phyloP scores from a whole-genome alignment of 2,113 vertebrate species.

The Mormyrus lacerda region DNA sequence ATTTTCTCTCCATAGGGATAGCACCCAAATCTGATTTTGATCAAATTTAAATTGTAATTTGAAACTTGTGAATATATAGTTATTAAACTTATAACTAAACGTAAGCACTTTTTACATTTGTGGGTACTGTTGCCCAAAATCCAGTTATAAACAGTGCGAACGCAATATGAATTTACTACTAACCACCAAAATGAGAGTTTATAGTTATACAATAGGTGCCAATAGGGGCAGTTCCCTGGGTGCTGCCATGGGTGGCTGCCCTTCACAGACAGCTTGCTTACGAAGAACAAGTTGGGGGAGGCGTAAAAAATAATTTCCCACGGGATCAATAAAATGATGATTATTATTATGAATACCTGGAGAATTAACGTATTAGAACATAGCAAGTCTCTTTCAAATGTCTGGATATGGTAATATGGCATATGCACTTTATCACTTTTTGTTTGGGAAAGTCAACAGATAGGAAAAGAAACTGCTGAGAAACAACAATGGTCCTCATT shows the following conservation, averaged over 20 bases:
- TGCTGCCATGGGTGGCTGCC: no score
- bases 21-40: neutral
- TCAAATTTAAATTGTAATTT: neutral
- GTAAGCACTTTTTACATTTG: neutral
- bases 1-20: neutral
- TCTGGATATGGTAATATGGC: neutral
- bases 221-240: no score
- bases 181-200: neutral
- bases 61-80: neutral
- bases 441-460: neutral
- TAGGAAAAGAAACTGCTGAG: constrained; percentile 14
- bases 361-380: neutral
- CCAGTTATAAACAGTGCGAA: neutral
- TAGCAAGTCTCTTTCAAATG: neutral
- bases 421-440: neutral
- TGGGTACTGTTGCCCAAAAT: neutral
- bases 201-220: no score
- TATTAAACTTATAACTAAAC: neutral
- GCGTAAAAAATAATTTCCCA: no score
- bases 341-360: no score
- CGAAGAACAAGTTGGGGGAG: no score
- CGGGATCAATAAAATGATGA: no score
- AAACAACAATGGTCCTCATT: constrained; percentile 35
- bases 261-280: no score
- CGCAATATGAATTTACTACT: neutral